Evolutionary conservation across 2,888 invertebrate genomes (phyloP).

Genomic region (Mythimna impura): DNA sequence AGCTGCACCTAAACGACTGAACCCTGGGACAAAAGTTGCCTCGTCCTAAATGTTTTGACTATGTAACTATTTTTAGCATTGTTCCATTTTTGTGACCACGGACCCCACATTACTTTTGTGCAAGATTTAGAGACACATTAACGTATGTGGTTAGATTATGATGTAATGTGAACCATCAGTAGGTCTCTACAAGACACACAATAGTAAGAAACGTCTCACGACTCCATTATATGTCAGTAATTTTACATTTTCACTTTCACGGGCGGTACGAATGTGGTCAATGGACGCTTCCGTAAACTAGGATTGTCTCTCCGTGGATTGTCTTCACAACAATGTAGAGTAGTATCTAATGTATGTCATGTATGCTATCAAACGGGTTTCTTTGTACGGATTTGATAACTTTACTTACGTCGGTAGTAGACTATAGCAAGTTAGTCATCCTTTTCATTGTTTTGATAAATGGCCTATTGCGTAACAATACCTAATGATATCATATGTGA

Average conservation of each 20-base stretch:
- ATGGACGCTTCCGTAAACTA: constrained; percentile 71
- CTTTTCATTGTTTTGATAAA: constrained; percentile 67
- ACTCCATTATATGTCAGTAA: constrained; percentile 77
- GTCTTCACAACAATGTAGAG: constrained; percentile 58
- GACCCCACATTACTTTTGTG: constrained; percentile 36
- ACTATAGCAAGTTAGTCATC: constrained; percentile 39
- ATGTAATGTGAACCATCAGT: constrained; percentile 71
- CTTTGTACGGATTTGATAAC: constrained; percentile 24
- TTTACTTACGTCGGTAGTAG: constrained; percentile 7
- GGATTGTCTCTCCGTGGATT: constrained; percentile 68
- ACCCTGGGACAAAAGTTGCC: background rate
- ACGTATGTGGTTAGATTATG: constrained; percentile 66
- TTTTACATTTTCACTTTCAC: constrained; percentile 84
- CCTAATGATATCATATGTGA: constrained; percentile 62
- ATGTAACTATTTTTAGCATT: constrained; percentile 4
- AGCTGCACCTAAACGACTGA: background rate
- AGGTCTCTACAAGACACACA: constrained; percentile 69
- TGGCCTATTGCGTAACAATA: constrained; percentile 65
- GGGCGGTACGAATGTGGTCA: constrained; percentile 71
- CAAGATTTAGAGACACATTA: constrained; percentile 55
- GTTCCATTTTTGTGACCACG: constrained; percentile 36
- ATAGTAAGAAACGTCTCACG: constrained; percentile 83
- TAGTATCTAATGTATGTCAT: constrained; percentile 52
- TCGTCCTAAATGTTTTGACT: background rate
- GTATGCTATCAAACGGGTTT: constrained; percentile 18